phyloP scores from a whole-genome alignment of 2,113 vertebrate species.

The cattle (Bos taurus) region DNA sequence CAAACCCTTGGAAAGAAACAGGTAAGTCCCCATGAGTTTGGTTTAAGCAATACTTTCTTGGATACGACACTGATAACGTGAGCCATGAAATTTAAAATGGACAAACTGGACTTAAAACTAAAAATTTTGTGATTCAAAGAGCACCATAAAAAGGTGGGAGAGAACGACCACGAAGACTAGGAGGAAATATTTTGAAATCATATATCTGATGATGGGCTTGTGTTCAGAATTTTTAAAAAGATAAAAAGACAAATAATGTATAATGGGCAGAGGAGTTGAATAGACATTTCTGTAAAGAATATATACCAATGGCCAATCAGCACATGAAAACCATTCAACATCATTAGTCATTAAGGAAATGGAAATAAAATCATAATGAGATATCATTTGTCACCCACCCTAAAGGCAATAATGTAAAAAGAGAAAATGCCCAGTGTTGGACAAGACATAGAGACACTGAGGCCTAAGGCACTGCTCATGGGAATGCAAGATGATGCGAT shows the following conservation, averaged over 20 bases:
- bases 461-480: fast-evolving
- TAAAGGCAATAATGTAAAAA: too few relatives aligned
- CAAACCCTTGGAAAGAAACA: not conserved
- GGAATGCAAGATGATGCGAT: not conserved
- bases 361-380: not conserved
- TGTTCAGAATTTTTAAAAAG: not conserved
- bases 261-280: not conserved
- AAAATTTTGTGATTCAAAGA: not conserved
- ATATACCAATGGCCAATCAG: not conserved
- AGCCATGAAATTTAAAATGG: not conserved
- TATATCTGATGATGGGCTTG: not conserved
- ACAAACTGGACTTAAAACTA: not conserved
- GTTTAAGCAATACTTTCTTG: not conserved
- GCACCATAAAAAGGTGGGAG: not conserved
- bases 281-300: not conserved
- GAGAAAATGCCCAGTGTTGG: not conserved
- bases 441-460: not conserved
- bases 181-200: not conserved
- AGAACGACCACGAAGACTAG: not conserved
- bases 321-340: not conserved
- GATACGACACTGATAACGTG: not conserved
- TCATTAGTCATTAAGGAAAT: not conserved
- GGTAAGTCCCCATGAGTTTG: not conserved
- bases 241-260: not conserved
- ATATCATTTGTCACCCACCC: not conserved